Percentiles rank a stretch among this genome's conserved stretches.
Conservation (phyloP, 2,113 vertebrate species). For the Shinisaurus crocodilurus region DNA sequence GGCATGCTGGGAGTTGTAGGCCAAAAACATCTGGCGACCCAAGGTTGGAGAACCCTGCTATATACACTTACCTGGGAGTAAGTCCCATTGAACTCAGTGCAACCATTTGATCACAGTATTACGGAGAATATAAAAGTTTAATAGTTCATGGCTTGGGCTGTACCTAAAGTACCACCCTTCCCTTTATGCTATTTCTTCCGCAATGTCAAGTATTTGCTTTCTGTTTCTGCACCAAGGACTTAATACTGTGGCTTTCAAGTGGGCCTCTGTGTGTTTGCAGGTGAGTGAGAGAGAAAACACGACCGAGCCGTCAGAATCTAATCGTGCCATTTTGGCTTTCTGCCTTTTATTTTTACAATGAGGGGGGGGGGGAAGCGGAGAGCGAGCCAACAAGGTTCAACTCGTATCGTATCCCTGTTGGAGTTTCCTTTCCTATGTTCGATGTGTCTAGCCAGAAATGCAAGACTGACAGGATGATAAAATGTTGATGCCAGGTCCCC, state of each 20-base stretch:
- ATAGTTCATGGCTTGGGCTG: background rate
- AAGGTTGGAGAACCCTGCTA: no score
- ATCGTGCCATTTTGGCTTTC: constrained; percentile 76
- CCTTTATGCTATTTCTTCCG: constrained; percentile 53
- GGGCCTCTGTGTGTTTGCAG: constrained; percentile 66
- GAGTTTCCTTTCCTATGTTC: constrained; percentile 73
- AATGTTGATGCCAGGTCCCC: constrained; percentile 77
- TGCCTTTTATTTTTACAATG: constrained; percentile 78
- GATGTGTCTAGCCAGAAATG: constrained; percentile 71
- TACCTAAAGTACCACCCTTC: constrained; percentile 52
- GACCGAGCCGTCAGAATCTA: constrained; percentile 74
- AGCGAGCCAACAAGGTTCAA: constrained; percentile 77
- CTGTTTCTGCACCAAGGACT: constrained; percentile 65
- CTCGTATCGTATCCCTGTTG: constrained; percentile 71
- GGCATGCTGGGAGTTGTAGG: no score
- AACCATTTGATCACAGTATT: background rate
- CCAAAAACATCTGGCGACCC: no score
- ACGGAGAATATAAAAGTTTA: background rate
- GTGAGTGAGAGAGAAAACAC: constrained; percentile 75
- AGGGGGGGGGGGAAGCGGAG: constrained; percentile 36
- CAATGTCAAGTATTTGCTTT: constrained; percentile 59
- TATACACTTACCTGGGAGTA: no score
- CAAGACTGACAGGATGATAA: constrained; percentile 84
- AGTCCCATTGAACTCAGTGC: no score
- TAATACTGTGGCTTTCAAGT: constrained; percentile 70